phyloP scores from a whole-genome alignment of 2,797 vertebrate species.

The Hapalemur alaotrensis region DNA sequence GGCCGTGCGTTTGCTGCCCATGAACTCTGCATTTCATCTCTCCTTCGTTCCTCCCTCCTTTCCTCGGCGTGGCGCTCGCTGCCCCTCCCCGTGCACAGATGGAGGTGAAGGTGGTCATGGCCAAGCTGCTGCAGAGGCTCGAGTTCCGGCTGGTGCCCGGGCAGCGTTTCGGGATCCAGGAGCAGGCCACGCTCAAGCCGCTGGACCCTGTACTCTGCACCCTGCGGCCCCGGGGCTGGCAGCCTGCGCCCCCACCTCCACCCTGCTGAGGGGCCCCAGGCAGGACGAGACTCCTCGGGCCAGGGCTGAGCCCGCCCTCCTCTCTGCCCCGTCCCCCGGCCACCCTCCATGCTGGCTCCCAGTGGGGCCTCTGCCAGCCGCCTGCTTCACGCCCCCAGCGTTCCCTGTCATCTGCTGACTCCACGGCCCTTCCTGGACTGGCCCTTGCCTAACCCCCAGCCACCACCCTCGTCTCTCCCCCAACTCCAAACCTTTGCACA shows the following conservation, averaged over 20 bases:
- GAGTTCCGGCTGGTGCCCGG: conserved; percentile 89
- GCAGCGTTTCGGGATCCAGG: conserved; percentile 89
- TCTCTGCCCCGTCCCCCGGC: neutral
- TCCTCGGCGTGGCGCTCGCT: neutral
- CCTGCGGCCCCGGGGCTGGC: conserved; percentile 82
- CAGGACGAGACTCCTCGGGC: neutral
- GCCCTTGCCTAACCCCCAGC: neutral
- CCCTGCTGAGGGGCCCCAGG: conserved; percentile 65
- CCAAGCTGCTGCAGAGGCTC: conserved; percentile 94
- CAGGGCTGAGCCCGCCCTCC: neutral
- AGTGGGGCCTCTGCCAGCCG: neutral
- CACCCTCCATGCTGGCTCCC: neutral
- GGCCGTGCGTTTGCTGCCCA: neutral
- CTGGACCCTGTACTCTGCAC: conserved; percentile 90
- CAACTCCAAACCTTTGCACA: neutral
- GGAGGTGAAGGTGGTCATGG: conserved; percentile 95
- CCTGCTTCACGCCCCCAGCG: neutral
- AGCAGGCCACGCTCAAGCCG: conserved; percentile 88
- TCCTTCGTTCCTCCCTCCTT: neutral
- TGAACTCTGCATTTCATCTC: neutral
- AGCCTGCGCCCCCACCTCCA: conserved; percentile 59
- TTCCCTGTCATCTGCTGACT: neutral
- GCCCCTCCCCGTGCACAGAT: conserved; percentile 83
- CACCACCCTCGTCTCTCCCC: neutral
- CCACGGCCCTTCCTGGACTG: neutral